Conservation (phyloP, 2,888 invertebrate species). For the Acronicta alni region DNA sequence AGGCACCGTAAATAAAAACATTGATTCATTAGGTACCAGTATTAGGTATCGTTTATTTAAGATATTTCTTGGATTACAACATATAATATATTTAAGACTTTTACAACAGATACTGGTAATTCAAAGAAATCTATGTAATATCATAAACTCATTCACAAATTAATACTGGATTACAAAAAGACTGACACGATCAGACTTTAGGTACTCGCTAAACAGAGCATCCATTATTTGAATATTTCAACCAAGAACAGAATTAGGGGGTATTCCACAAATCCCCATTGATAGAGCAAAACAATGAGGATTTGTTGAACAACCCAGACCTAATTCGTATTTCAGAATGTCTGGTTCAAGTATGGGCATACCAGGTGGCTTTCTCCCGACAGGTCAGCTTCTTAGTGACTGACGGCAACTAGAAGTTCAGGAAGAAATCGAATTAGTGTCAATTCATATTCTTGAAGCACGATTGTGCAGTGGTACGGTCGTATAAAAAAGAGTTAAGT, state of each 20-base stretch:
- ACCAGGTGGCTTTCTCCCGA: too few species aligned
- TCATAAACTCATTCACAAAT: constrained; percentile 13
- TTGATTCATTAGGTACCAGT: background rate
- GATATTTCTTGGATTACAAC: constrained; percentile 57
- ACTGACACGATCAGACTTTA: constrained; percentile 4
- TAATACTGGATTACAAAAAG: constrained; percentile 23
- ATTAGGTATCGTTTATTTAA: constrained; percentile 51
- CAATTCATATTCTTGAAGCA: too few species aligned
- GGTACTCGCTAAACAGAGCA: background rate
- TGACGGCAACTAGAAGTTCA: too few species aligned
- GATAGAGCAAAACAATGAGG: too few species aligned
- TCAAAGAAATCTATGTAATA: constrained; percentile 7
- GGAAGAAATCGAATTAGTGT: too few species aligned
- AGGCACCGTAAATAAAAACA: constrained; percentile 15
- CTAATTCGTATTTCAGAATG: too few species aligned
- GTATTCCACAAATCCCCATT: too few species aligned
- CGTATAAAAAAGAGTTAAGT: too few species aligned
- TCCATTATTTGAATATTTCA: background rate
- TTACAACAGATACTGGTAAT: constrained; percentile 43
- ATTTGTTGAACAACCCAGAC: too few species aligned
- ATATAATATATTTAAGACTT: constrained; percentile 48
- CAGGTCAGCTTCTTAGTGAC: too few species aligned
- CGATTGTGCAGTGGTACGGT: too few species aligned
- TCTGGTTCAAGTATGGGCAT: background rate
- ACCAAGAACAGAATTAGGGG: too few species aligned